phyloP scores from a whole-genome alignment of 2,797 vertebrate genomes.

The Parotocinclus haroldoi region DNA sequence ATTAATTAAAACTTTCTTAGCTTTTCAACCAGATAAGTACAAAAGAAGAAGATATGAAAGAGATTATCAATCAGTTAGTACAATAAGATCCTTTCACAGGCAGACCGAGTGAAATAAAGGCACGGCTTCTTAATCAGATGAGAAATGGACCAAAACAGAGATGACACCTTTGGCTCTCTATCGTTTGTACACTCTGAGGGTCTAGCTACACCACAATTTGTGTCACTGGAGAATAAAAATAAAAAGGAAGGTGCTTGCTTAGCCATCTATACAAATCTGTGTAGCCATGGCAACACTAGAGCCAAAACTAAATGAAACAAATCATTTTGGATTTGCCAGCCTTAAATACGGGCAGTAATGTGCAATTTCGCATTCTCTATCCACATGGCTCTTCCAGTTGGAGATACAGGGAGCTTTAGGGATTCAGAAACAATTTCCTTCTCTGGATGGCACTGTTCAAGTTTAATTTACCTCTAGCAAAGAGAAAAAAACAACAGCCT shows the following conservation, averaged over 20 bases:
- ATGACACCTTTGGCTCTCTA: too few species aligned
- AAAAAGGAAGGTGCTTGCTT: background rate
- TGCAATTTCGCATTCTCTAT: constrained; percentile 17
- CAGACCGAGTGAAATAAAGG: too few species aligned
- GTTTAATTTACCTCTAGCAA: constrained; percentile 50
- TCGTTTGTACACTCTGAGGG: too few species aligned
- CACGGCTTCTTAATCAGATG: too few species aligned
- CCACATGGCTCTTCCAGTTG: constrained; percentile 57
- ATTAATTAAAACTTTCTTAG: too few species aligned
- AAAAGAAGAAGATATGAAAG: too few species aligned
- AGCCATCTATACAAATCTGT: background rate
- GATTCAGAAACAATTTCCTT: constrained; percentile 52
- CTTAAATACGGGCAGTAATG: constrained; percentile 6
- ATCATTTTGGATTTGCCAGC: constrained; percentile 1
- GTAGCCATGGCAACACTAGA: constrained; percentile 10
- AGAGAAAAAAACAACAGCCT: too few species aligned
- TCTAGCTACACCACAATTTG: too few species aligned
- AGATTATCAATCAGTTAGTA: too few species aligned
- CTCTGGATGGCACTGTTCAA: constrained; percentile 57
- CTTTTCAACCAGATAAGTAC: too few species aligned
- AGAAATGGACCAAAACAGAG: too few species aligned
- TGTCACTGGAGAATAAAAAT: background rate
- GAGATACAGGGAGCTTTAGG: constrained; percentile 54
- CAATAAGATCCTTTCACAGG: too few species aligned
- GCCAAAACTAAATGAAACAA: background rate